Evolutionary conservation across 2,113 vertebrate genomes (phyloP), one percentile per base, ranked within the genome.

Genomic region (Cyanocitta stelleri): DNA sequence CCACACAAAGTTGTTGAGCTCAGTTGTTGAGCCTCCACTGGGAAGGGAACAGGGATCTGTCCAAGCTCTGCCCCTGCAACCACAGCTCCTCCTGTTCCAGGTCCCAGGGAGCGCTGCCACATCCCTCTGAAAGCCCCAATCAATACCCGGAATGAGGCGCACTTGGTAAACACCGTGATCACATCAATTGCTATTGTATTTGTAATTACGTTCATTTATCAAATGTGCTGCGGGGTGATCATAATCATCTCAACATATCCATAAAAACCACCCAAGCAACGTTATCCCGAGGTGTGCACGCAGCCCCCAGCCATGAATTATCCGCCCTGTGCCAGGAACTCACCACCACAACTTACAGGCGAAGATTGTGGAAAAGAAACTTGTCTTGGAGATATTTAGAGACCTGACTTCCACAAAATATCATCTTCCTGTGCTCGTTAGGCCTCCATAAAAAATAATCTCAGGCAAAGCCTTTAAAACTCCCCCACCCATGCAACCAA

Each of bases 201-300:
- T 87, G 89, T 95, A 93, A 97, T 95, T 88, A 95, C 48, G 0
- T 61, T 64, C 95, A 92, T 96, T 93, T 71, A 91, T 96, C 96
- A 95, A n/a, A 67, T 35, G 80, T 44, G 93, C 89, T 95, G 63
- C 3, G 15, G 85, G 90, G 55, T 61, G 79, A 80, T 85, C 96
- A 87, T 87, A n/a, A 91, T 77, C 24, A 48, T 74, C 86, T 74
- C 89, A 73, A 76, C 77, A 61, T 52, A 80, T 85, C 91, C 89
- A 83, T 80, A 74, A 71, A 78, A 92, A 33, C 72, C 33, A 74
- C 4, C 83, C 87, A 49, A 29, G 74, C 46, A 94, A 35, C 46
- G 43, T 63, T 64, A 35, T 14, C 81, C 69, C 48, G 23, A 64
- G 89, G 56, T 75, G 95, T 54, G 80, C 59, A 10, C 64, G 6